Percentiles rank a stretch among this genome's conserved stretches.
phyloP scores from a whole-genome alignment of 2,113 vertebrate species.

The Microcebus ravelobensis region DNA sequence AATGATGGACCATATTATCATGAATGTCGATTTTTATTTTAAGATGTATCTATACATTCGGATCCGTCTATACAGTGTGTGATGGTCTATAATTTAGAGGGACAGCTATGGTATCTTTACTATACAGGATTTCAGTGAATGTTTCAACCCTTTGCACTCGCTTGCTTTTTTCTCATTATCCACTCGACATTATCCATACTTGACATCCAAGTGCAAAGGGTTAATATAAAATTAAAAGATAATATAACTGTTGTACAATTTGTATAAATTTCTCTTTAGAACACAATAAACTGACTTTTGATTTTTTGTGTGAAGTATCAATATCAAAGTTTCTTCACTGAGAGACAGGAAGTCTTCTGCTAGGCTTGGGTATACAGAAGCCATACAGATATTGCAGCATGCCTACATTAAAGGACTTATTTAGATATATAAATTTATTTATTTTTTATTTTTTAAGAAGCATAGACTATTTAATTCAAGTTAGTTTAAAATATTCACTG shows the following conservation, averaged over 20 bases:
- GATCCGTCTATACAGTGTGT: rapidly evolving
- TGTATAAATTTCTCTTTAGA: neutral
- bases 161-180: too few relatives aligned
- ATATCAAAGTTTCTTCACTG: neutral
- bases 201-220: too few relatives aligned
- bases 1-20: neutral
- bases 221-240: neutral
- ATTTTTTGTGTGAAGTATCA: neutral
- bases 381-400: neutral
- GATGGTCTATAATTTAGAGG: neutral
- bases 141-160: neutral
- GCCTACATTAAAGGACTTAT: neutral
- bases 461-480: neutral
- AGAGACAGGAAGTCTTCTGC: neutral
- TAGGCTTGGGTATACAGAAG: neutral
- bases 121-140: neutral
- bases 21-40: neutral
- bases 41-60: neutral
- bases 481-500: neutral
- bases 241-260: neutral
- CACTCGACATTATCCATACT: too few relatives aligned
- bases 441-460: neutral
- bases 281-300: neutral
- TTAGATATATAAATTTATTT: neutral
- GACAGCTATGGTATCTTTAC: neutral